Percentiles rank a stretch among this genome's conserved stretches.
Evolutionary conservation across 2,797 vertebrate genomes (phyloP).

Genomic region (Sus cebifrons): DNA sequence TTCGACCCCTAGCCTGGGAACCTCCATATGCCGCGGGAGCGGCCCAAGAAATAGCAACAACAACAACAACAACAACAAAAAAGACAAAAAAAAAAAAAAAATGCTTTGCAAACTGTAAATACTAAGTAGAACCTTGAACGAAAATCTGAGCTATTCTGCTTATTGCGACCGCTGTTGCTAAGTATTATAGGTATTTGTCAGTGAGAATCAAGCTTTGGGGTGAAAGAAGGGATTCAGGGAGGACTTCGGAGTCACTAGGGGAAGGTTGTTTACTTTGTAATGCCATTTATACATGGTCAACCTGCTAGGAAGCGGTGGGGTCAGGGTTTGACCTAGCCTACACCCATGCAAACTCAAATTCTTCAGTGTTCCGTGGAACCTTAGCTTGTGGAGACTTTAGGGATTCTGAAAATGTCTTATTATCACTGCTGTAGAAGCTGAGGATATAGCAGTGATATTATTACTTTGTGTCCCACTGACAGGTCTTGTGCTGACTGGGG

Average conservation of each 20-base stretch:
- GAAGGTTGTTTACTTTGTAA: neutral
- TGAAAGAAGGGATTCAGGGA: neutral
- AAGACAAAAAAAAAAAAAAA: too few relatives aligned
- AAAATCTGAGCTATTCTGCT: neutral
- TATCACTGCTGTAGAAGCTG: neutral
- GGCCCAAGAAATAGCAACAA: too few relatives aligned
- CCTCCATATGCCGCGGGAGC: too few relatives aligned
- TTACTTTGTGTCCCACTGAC: neutral
- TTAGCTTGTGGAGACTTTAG: neutral
- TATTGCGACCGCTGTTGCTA: neutral
- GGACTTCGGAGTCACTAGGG: neutral
- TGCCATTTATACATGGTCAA: neutral
- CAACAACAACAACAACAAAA: too few relatives aligned
- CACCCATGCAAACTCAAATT: neutral
- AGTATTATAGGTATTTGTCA: neutral
- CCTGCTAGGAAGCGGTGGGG: neutral
- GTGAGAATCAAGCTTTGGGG: neutral
- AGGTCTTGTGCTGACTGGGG: neutral
- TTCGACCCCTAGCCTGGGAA: too few relatives aligned
- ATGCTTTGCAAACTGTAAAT: neutral
- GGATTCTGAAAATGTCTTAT: neutral
- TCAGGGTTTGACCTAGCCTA: neutral
- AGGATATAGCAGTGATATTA: too few relatives aligned
- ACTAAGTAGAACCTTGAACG: too few relatives aligned
- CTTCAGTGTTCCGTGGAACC: neutral